Evolutionary conservation across 2,113 vertebrate genomes (phyloP), one percentile per base, ranked within the genome.

Genomic region (Amia ocellicauda): DNA sequence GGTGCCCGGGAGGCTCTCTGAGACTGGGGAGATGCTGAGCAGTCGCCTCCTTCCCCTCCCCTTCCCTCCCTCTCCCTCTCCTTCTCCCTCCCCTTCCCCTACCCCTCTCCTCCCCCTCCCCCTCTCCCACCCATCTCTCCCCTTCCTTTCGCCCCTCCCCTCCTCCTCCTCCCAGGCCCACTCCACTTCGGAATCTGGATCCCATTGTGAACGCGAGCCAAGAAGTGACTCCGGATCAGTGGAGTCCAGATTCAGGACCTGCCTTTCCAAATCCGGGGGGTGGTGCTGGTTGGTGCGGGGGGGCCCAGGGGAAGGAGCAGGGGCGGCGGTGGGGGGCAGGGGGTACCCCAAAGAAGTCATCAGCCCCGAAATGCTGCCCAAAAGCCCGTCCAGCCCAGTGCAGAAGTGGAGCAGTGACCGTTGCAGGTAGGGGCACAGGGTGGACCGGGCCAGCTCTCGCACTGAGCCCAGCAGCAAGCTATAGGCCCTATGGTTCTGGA

Each of bases 401-500:
- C 94, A 96, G 74, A 98, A 97, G 79, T 97, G 95, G 3, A 92
- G 80, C 36, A 98, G 86, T 60, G 92, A 94, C 50, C 86, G 92
- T 50, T 93, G 92, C 43, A 97, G 91, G 74, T 93, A 92, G 0
- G 93, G 92, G 3, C 91, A 91, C 59, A 93, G 87, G 5, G 89
- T 90, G 29, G 89, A 91, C 29, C 90, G 85, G 2, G 95, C 89
- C 71, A 98, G 86, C 62, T 93, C 93, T 0, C 91, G 86, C 71
- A 98, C 85, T 3, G 94, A 94, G 51, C 91, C 89, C 69, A 98
- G 85, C n/a, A 98, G 86, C n/a, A 94, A 87, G 36, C 91, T 95
- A 83, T 98, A 98, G 29, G 95, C 95, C 3, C 88, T 91, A 74
- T 97, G 96, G 85, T 98, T 98, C 83, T 96, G 94, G 2, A 93